Percentiles rank a stretch among this genome's conserved stretches.
phyloP scores from a whole-genome alignment of 2,797 vertebrate species.

The Distichodus sexfasciatus region DNA sequence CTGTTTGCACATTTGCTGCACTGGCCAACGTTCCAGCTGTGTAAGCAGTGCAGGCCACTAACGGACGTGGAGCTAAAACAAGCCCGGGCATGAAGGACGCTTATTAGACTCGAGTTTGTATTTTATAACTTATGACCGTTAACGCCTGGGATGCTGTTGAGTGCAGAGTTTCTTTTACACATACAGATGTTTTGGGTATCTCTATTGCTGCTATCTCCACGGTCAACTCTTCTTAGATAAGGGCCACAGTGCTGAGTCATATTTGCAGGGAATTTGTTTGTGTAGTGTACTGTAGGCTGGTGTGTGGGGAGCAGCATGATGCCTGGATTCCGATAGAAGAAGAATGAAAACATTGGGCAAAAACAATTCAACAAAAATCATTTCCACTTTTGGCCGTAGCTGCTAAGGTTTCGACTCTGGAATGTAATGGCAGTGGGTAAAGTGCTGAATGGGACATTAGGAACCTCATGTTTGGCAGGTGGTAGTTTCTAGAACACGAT shows the following conservation, averaged over 20 bases:
- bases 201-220: slow-evolving; percentile 3
- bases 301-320: too few relatives aligned
- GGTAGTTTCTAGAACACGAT: slow-evolving; percentile 6
- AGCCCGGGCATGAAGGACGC: slow-evolving; percentile 11
- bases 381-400: not conserved
- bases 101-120: slow-evolving; percentile 28
- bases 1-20: slow-evolving; percentile 66
- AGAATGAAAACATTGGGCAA: too few relatives aligned
- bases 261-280: too few relatives aligned
- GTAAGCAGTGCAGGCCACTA: slow-evolving; percentile 66
- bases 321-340: too few relatives aligned
- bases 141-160: not conserved
- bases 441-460: not conserved
- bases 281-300: too few relatives aligned
- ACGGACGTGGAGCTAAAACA: slow-evolving; percentile 42
- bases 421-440: not conserved
- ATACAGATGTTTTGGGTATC: not conserved
- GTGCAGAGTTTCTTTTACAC: not conserved
- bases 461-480: not conserved
- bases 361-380: too few relatives aligned
- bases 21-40: slow-evolving; percentile 65
- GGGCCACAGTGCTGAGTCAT: slow-evolving; percentile 56
- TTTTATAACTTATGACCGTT: not conserved
- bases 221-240: slow-evolving; percentile 42
- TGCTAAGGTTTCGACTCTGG: not conserved